Evolutionary conservation across 2,797 vertebrate genomes (phyloP), one percentile per base, ranked within the genome.

Genomic region (Peromyscus nudipes): DNA sequence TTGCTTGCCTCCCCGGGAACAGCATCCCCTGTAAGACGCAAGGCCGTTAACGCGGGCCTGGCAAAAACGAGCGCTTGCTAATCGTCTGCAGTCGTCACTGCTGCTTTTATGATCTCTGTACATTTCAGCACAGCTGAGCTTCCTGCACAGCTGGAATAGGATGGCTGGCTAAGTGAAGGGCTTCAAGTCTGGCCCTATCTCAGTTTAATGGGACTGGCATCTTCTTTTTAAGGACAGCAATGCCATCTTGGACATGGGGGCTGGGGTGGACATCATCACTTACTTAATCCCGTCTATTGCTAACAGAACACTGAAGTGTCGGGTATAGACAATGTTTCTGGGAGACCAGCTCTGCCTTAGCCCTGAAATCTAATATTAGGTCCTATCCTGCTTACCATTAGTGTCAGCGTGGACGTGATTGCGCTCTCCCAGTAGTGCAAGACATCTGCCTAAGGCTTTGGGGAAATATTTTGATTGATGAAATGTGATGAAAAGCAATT

Each of bases 381-480:
- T 80, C 31, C 11, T 83, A 55, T 52, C 40, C 71, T 29, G 86
- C 57, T 92, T 87, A 25, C 27, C 29, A 79, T 40, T 94, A 27
- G 40, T 40, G 81, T 57, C 85, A 55, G 31, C 1, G 11, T 64
- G 29, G 43, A 37, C 6, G 31, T 76, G 49, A 34, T 43, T 46
- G 1, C 29, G 13, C 81, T 92, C 43, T 97, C 65, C n/a, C 85
- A 77, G 62, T 69, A 52, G 94, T 27, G 34, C 37, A 89, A 80
- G 52, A 81, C n/a, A 55, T 46, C 4, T 86, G 19, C 67, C 73
- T 55, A 21, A 77, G 60, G 43, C 25, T 76, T 89, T 55, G 60
- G 40, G 23, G 60, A 82, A 82, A 55, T 85, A 62, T 46, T 94
- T 94, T 89, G 49, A 52, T 89, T 82, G 31, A n/a, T n/a, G n/a